phyloP scores from a whole-genome alignment of 2,888 invertebrate species.

The Gortyna flavago region DNA sequence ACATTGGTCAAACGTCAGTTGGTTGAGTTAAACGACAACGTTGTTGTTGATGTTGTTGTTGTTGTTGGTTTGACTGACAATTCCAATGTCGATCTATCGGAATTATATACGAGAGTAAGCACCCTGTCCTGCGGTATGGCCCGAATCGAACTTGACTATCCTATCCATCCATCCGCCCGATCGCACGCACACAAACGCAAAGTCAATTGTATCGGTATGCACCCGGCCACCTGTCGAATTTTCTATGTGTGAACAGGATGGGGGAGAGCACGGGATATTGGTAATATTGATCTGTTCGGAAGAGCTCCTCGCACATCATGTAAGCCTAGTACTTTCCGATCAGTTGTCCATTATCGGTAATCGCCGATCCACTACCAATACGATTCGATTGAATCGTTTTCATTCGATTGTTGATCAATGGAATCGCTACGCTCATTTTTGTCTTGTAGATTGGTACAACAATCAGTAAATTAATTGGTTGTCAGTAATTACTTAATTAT shows the following conservation, averaged over 20 bases:
- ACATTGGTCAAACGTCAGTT: no score
- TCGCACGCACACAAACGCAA: constrained; percentile 58
- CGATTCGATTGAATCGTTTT: constrained; percentile 42
- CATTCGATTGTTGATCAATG: constrained; percentile 20
- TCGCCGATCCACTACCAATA: constrained; percentile 82
- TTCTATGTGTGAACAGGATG: constrained; percentile 71
- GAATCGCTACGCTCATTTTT: neutral
- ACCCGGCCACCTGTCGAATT: constrained; percentile 68
- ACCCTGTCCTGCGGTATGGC: no score
- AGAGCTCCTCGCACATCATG: constrained; percentile 76
- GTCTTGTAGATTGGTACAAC: neutral
- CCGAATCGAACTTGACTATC: constrained; percentile 17
- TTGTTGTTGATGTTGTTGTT: no score
- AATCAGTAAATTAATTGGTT: neutral
- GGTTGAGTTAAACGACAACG: no score
- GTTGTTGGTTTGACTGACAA: no score
- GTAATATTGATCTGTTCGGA: constrained; percentile 86
- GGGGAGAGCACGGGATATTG: constrained; percentile 77
- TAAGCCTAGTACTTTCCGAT: constrained; percentile 86
- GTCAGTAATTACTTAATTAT: no score
- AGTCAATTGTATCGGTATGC: constrained; percentile 53
- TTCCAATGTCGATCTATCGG: no score
- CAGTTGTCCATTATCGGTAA: constrained; percentile 86
- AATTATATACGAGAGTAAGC: no score
- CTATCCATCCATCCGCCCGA: constrained; percentile 37